Conservation (phyloP, 2,888 invertebrate genomes). For the Hypomecis punctinalis region DNA sequence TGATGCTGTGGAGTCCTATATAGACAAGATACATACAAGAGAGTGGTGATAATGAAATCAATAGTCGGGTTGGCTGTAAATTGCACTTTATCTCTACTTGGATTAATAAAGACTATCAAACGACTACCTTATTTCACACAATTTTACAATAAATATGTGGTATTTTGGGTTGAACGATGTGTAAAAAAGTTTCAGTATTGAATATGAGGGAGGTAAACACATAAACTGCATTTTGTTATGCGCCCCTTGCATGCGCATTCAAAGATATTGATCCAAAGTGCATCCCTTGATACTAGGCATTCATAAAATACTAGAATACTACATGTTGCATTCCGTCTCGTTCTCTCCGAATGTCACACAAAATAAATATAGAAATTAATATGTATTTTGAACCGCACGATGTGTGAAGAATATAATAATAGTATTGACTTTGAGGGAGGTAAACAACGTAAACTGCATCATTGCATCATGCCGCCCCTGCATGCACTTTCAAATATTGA, state of each 20-base stretch:
- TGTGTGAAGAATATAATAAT: too few relatives aligned
- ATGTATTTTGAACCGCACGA: too few relatives aligned
- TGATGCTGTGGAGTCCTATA: neutral
- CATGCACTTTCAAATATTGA: conserved; percentile 26
- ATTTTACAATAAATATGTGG: too few relatives aligned
- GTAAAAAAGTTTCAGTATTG: too few relatives aligned
- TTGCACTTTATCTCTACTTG: too few relatives aligned
- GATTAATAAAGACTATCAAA: too few relatives aligned
- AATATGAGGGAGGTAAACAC: too few relatives aligned
- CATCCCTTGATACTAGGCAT: conserved; percentile 26
- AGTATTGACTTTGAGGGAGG: too few relatives aligned
- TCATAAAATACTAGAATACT: conserved; percentile 7
- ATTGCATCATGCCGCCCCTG: neutral
- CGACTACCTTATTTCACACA: too few relatives aligned
- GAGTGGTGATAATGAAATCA: conserved; percentile 6
- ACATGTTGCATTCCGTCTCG: neutral
- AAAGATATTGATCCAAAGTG: conserved; percentile 30
- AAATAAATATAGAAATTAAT: conserved; percentile 10
- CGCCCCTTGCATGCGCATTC: conserved; percentile 11
- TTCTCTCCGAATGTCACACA: neutral
- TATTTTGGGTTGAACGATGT: too few relatives aligned
- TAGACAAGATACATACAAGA: neutral
- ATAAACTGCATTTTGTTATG: neutral
- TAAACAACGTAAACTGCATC: too few relatives aligned
- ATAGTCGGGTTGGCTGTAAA: neutral